These are phyloP conservation scores for Caretta caretta DNA, from an alignment of 2,113 vertebrate species.

Conservation along the genomic window DNA sequence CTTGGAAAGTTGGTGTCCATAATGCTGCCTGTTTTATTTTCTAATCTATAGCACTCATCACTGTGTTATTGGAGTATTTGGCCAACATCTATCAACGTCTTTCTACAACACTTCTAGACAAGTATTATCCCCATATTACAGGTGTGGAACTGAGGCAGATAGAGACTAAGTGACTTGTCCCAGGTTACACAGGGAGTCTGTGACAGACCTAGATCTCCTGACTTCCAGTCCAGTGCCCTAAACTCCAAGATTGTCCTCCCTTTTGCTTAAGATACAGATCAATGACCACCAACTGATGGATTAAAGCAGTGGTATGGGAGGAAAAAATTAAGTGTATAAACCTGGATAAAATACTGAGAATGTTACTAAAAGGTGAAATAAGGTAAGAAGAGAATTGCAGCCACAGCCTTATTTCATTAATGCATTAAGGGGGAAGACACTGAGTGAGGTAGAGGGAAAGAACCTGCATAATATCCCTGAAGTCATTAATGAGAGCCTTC, in stretches of 20 bases:
- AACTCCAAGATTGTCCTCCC: background rate
- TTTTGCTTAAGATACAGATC: background rate
- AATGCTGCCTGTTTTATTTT: too few relatives aligned
- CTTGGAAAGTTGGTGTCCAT: too few relatives aligned
- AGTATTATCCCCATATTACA: background rate
- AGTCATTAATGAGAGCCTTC: background rate
- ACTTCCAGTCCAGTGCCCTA: background rate
- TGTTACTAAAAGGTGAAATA: constrained; percentile 60
- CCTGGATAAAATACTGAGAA: constrained; percentile 21
- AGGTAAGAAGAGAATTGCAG: background rate
- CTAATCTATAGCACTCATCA: background rate
- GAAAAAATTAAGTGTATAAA: constrained; percentile 57
- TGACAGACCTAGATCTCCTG: background rate
- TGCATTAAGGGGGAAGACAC: constrained; percentile 1
- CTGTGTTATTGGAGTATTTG: background rate
- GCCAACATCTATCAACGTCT: background rate
- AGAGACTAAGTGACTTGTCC: background rate
- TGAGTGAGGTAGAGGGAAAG: background rate
- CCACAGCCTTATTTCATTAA: background rate
- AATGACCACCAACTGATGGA: constrained; percentile 3
- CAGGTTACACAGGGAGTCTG: background rate
- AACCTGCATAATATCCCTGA: background rate
- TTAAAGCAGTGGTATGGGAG: constrained; percentile 43
- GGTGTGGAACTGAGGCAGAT: background rate
- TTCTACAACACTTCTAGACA: background rate